Evolutionary conservation across 2,888 invertebrate species (phyloP).

Genomic region (Eupithecia subfuscata): DNA sequence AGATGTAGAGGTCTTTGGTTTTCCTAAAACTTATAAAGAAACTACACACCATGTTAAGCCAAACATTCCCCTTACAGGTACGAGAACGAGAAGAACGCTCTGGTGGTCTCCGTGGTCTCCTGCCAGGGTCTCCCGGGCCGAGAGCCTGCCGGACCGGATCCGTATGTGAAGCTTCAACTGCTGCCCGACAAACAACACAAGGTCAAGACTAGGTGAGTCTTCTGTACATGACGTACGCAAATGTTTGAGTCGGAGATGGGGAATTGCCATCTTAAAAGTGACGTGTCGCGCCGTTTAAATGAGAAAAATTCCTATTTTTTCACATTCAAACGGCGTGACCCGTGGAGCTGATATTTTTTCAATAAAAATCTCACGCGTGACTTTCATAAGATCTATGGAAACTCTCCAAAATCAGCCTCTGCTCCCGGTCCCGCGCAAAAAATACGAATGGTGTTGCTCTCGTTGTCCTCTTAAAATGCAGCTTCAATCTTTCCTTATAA

Average conservation of each 20-base stretch:
- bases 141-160: slow-evolving; percentile 94
- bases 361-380: neutral
- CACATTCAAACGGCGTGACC: too few species aligned
- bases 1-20: neutral
- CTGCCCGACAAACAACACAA: slow-evolving; percentile 99
- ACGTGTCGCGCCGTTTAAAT: too few species aligned
- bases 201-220: slow-evolving; percentile 90
- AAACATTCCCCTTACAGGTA: slow-evolving; percentile 83
- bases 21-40: neutral
- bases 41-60: neutral
- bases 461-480: too few species aligned
- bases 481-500: too few species aligned
- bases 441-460: neutral
- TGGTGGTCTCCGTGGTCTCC: slow-evolving; percentile 95
- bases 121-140: slow-evolving; percentile 95
- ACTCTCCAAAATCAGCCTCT: neutral
- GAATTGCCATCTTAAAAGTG: neutral
- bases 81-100: slow-evolving; percentile 94
- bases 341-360: neutral
- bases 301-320: too few species aligned
- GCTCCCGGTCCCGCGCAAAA: neutral
- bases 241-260: neutral
- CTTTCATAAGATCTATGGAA: neutral
- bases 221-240: neutral
- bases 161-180: slow-evolving; percentile 98